phyloP scores from a whole-genome alignment of 2,113 vertebrate species.

The Serinus canaria region DNA sequence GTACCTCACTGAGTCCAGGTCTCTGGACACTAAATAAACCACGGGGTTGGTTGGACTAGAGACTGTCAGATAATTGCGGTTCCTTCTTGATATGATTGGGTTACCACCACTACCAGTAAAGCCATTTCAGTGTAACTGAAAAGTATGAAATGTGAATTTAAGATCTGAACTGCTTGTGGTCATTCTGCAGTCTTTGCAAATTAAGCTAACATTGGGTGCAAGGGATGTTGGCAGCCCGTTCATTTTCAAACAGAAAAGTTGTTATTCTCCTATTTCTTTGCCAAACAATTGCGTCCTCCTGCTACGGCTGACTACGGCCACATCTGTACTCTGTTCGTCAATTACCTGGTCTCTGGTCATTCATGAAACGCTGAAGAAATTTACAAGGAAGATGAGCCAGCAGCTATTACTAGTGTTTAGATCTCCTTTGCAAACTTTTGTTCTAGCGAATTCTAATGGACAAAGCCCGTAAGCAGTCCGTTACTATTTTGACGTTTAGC shows the following conservation, averaged over 20 bases:
- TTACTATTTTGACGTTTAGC: not conserved
- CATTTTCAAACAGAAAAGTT: not conserved
- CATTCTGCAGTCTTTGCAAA: not conserved
- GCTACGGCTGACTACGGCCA: not conserved
- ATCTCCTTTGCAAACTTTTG: not conserved
- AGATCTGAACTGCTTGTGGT: not conserved
- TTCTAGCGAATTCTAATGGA: fast-evolving
- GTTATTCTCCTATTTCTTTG: not conserved
- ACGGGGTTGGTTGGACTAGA: fast-evolving
- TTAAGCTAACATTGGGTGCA: fast-evolving
- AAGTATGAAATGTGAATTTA: not conserved
- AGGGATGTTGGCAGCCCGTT: not conserved
- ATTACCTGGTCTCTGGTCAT: not conserved
- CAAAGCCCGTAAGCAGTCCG: not conserved
- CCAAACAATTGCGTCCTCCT: not conserved
- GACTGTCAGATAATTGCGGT: not conserved
- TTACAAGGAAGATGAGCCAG: not conserved
- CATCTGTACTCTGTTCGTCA: fast-evolving
- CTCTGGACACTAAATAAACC: not conserved
- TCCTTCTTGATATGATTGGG: not conserved
- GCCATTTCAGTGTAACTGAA: not conserved
- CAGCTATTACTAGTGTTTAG: fast-evolving
- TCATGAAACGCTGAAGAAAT: not conserved
- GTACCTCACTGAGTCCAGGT: not conserved
- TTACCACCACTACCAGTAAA: not conserved